These are phyloP conservation scores for Oostethus manadensis DNA, from an alignment of 2,113 vertebrate genomes.

Conservation along the genomic window DNA sequence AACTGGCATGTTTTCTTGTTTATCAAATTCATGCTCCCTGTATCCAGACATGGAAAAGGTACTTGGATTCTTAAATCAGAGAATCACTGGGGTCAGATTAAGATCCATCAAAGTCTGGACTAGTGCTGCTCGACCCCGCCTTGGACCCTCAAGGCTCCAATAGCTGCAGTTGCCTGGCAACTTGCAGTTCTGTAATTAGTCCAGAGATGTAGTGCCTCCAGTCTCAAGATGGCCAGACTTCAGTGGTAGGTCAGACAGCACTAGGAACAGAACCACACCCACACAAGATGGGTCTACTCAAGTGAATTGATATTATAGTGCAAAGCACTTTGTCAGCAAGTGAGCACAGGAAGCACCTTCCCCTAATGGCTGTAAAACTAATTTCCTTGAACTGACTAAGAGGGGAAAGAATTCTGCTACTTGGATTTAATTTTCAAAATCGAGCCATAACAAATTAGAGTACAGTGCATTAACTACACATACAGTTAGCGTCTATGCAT, in stretches of 20 bases:
- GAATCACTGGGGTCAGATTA: conserved; percentile 50
- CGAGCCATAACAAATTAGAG: conserved; percentile 1
- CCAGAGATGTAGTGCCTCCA: conserved; percentile 60
- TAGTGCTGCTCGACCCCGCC: conserved; percentile 55
- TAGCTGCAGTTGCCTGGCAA: conserved; percentile 80
- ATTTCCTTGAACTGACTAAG: conserved; percentile 22
- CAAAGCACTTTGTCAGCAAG: conserved; percentile 41
- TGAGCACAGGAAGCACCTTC: conserved; percentile 27
- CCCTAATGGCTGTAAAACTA: conserved; percentile 32
- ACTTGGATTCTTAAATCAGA: conserved; percentile 20
- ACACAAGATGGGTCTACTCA: conserved; percentile 47
- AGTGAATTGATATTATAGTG: conserved; percentile 40
- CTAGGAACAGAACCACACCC: conserved; percentile 54
- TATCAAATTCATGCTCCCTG: conserved; percentile 12
- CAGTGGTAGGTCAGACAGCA: conserved; percentile 61
- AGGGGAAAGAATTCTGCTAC: conserved; percentile 5
- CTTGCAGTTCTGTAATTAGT: conserved; percentile 67
- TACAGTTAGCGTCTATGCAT: background rate
- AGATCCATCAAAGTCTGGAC: conserved; percentile 57
- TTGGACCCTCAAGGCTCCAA: conserved; percentile 59
- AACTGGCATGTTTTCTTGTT: background rate
- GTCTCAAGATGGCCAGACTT: conserved; percentile 55
- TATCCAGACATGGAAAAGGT: conserved; percentile 10
- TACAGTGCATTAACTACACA: conserved; percentile 1
- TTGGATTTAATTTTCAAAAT: conserved; percentile 12